These are phyloP conservation scores for Serinus canaria DNA, from an alignment of 2,113 vertebrate genomes.

Conservation along the genomic window DNA sequence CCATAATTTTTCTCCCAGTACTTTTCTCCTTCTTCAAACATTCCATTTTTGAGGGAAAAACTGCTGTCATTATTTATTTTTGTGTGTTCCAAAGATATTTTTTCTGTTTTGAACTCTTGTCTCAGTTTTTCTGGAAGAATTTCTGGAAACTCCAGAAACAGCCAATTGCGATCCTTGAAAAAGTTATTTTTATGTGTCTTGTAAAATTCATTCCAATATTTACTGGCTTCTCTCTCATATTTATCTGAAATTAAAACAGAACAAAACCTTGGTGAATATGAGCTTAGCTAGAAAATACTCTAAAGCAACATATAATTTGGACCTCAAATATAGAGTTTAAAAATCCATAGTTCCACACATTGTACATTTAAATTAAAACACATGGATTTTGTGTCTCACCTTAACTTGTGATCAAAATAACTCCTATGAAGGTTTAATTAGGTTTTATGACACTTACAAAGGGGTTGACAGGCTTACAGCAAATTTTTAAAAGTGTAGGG, in stretches of 20 bases:
- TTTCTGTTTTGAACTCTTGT: slow-evolving; percentile 16
- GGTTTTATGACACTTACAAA: neutral
- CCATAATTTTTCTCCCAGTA: neutral
- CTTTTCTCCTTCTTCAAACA: neutral
- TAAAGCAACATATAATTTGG: neutral
- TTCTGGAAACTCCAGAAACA: slow-evolving; percentile 92
- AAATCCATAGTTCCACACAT: neutral
- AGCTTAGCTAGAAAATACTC: neutral
- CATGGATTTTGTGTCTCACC: neutral
- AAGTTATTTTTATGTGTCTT: slow-evolving; percentile 87
- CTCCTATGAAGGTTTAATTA: neutral
- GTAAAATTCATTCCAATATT: slow-evolving; percentile 92
- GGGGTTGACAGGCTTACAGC: neutral
- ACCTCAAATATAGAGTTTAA: neutral
- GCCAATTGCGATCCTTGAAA: slow-evolving; percentile 94
- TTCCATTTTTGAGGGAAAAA: neutral
- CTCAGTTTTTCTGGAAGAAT: slow-evolving; percentile 74
- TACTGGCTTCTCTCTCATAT: slow-evolving; percentile 83
- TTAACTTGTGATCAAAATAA: neutral
- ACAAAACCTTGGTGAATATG: neutral
- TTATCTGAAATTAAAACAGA: slow-evolving; percentile 74
- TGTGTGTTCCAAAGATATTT: neutral
- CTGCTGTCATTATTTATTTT: neutral
- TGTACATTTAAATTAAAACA: neutral
- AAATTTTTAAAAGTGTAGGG: neutral